phyloP scores from a whole-genome alignment of 2,113 vertebrate genomes.

The Elachura formosa region DNA sequence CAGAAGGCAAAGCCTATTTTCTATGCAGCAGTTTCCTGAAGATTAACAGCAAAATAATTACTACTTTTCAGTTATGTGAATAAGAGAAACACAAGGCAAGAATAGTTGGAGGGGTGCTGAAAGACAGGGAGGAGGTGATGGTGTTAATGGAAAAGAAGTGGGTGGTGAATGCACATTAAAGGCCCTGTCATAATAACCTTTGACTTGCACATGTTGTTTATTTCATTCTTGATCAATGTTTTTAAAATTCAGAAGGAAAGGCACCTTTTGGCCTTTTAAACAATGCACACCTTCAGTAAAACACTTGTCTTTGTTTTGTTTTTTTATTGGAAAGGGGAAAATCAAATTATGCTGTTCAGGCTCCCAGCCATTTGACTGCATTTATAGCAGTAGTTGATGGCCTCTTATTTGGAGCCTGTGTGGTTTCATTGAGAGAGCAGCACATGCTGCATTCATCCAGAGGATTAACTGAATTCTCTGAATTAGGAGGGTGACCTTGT shows the following conservation, averaged over 20 bases:
- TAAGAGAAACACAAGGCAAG: background rate
- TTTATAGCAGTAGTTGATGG: conserved; percentile 3
- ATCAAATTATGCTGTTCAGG: background rate
- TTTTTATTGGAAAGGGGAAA: conserved; percentile 3
- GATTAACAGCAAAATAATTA: conserved; percentile 44
- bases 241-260: conserved; percentile 52
- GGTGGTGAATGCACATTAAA: conserved; percentile 49
- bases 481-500: conserved; percentile 64
- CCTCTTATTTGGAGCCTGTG: conserved; percentile 13
- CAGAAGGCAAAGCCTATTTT: conserved; percentile 2
- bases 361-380: background rate
- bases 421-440: conserved; percentile 27
- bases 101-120: background rate
- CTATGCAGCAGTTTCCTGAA: conserved; percentile 1
- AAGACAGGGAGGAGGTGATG: conserved; percentile 13
- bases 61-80: conserved; percentile 13
- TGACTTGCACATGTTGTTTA: conserved; percentile 42
- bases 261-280: conserved; percentile 40
- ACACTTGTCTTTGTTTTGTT: background rate
- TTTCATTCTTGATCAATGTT: conserved; percentile 44
- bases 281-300: conserved; percentile 33
- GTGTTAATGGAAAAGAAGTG: conserved; percentile 55
- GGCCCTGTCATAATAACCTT: conserved; percentile 53
- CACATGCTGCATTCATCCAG: conserved; percentile 25
- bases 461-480: conserved; percentile 55